Evolutionary conservation across 2,888 invertebrate genomes (phyloP).

Genomic region (Apodemia zela): DNA sequence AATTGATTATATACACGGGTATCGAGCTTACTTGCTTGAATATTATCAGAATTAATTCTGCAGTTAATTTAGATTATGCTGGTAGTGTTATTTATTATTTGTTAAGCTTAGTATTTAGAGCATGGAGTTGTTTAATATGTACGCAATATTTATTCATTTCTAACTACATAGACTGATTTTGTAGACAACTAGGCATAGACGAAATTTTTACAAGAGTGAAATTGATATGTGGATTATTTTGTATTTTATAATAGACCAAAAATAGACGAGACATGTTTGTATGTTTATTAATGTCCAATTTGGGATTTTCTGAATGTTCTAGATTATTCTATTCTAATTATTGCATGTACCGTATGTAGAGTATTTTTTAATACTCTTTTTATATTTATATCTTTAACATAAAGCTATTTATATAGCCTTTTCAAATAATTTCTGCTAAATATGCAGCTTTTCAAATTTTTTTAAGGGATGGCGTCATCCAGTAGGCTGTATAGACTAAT

Average conservation of each 20-base stretch:
- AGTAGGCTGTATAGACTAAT: too few species aligned
- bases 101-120: constrained; percentile 19
- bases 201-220: constrained; percentile 13
- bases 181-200: constrained; percentile 22
- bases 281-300: too few species aligned
- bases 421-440: too few species aligned
- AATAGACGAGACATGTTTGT: constrained; percentile 2
- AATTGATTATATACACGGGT: neutral
- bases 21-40: neutral
- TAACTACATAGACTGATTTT: constrained; percentile 29
- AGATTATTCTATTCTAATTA: too few species aligned
- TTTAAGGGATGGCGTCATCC: too few species aligned
- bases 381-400: too few species aligned
- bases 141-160: constrained; percentile 27
- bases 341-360: too few species aligned
- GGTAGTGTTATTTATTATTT: constrained; percentile 11
- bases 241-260: constrained; percentile 21
- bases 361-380: too few species aligned
- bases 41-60: constrained; percentile 10
- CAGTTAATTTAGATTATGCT: constrained; percentile 16
- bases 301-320: too few species aligned
- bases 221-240: constrained; percentile 10
- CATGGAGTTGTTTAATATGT: constrained; percentile 26
- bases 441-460: too few species aligned
- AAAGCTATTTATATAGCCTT: too few species aligned